Evolutionary conservation across 2,113 vertebrate species (phyloP).

Genomic region (Choloepus hoffmanni): DNA sequence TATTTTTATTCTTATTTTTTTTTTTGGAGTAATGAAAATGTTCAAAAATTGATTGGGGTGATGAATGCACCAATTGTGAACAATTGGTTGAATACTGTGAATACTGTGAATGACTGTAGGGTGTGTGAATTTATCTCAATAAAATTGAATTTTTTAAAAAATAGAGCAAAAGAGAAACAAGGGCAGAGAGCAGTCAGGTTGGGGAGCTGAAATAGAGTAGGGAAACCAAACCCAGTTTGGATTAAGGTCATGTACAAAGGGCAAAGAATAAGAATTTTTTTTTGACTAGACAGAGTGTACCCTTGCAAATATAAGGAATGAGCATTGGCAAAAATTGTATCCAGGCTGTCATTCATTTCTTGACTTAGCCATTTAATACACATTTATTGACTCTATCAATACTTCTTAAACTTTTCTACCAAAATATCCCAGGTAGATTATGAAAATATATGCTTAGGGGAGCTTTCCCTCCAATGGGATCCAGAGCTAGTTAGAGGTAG

Average conservation of each 20-base stretch:
- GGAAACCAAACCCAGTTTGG: not conserved
- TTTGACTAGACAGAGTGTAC: not conserved
- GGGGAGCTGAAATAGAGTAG: not conserved
- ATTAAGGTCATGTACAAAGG: not conserved
- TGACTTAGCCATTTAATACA: not conserved
- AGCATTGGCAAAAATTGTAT: not conserved
- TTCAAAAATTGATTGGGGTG: too few species aligned
- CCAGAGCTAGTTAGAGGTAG: not conserved
- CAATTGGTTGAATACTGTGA: too few species aligned
- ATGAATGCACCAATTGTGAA: too few species aligned
- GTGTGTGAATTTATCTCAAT: too few species aligned
- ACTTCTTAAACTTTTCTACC: slow-evolving; percentile 4
- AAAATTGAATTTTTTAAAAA: too few species aligned
- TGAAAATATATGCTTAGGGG: not conserved
- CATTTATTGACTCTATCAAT: not conserved
- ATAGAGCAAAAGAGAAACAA: not conserved
- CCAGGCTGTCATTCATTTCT: not conserved
- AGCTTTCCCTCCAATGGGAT: not conserved
- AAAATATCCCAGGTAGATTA: not conserved
- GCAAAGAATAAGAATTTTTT: not conserved
- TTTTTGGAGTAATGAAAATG: too few species aligned
- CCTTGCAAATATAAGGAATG: not conserved
- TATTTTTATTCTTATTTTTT: too few species aligned
- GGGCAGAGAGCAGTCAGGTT: not conserved
- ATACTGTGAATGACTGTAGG: too few species aligned